These are phyloP conservation scores for Epizoanthus fatuus DNA, from an alignment of 92 coral and sea anemone species.

Conservation along the genomic window DNA sequence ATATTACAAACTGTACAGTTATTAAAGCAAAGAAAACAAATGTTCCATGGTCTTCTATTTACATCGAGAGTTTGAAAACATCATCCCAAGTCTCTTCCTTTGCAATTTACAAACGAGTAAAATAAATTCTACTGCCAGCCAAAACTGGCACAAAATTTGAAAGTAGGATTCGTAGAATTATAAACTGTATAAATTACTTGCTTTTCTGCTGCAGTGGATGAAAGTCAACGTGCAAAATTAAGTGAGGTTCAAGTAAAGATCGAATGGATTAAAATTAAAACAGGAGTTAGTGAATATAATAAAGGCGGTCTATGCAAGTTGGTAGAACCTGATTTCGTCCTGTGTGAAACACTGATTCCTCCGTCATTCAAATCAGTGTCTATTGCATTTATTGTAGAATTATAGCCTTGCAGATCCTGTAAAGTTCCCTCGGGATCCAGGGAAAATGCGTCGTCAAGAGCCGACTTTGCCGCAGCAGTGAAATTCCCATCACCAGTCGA, in stretches of 20 bases:
- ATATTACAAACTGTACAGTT: slow-evolving; percentile 39
- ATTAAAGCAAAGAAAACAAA: slow-evolving; percentile 11
- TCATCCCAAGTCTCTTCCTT: not conserved
- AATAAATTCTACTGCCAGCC: slow-evolving; percentile 8
- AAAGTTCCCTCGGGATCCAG: slow-evolving; percentile 80
- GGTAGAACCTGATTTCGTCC: slow-evolving; percentile 13
- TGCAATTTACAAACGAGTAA: not conserved
- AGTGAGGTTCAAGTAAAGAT: not conserved
- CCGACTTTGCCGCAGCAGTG: slow-evolving; percentile 88
- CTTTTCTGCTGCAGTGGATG: slow-evolving; percentile 18
- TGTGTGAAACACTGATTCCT: not conserved
- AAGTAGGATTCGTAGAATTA: not conserved
- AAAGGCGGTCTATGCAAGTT: not conserved
- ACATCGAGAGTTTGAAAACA: not conserved
- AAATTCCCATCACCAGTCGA: slow-evolving; percentile 90
- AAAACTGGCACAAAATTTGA: slow-evolving; percentile 14
- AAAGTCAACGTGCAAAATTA: not conserved
- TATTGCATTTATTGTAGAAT: slow-evolving; percentile 50
- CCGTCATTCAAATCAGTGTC: not conserved
- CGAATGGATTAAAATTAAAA: slow-evolving; percentile 14
- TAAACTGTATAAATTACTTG: not conserved
- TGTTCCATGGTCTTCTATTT: not conserved
- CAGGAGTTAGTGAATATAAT: not conserved
- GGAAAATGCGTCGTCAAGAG: slow-evolving; percentile 83
- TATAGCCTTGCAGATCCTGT: slow-evolving; percentile 62